A percentile compares a stretch with the other conserved stretches of the same genome.
These are phyloP conservation scores for Cydia splendana DNA, from an alignment of 1,140 invertebrate genomes.

Conservation along the genomic window DNA sequence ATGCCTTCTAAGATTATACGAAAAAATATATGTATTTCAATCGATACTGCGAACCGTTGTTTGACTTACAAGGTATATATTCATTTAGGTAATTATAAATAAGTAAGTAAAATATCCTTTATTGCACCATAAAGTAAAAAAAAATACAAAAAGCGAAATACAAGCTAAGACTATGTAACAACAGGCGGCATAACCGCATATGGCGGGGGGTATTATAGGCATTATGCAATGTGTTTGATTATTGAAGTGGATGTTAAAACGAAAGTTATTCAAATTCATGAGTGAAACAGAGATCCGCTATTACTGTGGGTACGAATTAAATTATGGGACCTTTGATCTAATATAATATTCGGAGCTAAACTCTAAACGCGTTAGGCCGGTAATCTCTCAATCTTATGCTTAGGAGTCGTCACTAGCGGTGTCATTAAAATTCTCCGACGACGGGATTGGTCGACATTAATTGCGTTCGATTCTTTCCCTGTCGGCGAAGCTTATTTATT, in stretches of 20 bases:
- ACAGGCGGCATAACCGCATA: too few species aligned
- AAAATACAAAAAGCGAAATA: too few species aligned
- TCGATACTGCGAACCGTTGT: not conserved
- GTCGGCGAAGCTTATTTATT: slow-evolving; percentile 35
- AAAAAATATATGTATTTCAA: slow-evolving; percentile 9
- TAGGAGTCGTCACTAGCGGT: too few species aligned
- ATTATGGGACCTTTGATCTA: slow-evolving; percentile 51
- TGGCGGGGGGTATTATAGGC: too few species aligned
- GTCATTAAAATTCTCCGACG: too few species aligned
- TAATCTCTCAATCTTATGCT: slow-evolving; percentile 37
- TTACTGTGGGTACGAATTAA: slow-evolving; percentile 47
- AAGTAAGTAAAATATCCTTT: too few species aligned
- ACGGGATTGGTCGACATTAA: slow-evolving; percentile 37
- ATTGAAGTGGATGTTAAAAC: too few species aligned
- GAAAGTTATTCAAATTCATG: too few species aligned
- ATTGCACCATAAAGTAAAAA: too few species aligned
- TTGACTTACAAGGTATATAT: not conserved
- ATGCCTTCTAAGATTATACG: not conserved
- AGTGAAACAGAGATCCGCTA: slow-evolving; percentile 39
- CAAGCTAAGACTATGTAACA: too few species aligned
- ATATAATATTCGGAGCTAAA: slow-evolving; percentile 48
- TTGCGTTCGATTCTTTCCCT: slow-evolving; percentile 36
- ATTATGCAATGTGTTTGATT: too few species aligned
- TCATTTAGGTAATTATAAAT: too few species aligned
- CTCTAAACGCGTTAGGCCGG: slow-evolving; percentile 48